Evolutionary conservation across 1,140 invertebrate genomes (phyloP), one percentile per base, ranked within the genome.

Genomic region (Drosophila biarmipes): DNA sequence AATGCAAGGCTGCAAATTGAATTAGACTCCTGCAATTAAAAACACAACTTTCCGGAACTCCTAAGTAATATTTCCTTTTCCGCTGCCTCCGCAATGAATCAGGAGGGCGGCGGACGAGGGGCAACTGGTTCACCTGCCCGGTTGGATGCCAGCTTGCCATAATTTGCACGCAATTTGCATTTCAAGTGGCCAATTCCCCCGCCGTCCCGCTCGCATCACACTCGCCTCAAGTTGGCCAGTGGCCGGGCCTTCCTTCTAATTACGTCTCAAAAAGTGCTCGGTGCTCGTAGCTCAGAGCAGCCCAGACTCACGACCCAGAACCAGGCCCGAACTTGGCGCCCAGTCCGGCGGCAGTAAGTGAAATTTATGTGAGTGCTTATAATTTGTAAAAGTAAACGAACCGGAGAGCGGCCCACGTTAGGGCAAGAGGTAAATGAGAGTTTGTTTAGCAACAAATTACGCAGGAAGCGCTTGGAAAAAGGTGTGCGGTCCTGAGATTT

Each of bases 101-200:
- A 61, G 69, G 52, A 71, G 53, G 63, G 74, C 77, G 69, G 59
- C 56, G 59, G 61, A 42, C 61, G 52, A 73, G 42, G 29, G 31
- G 17, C 12, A 40, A 73, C 77, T 73, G 73, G 80, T 69, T 73
- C 78, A 78, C 84, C 82, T 89, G 75, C 46, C 42, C 54, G 56
- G 56, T 62, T 62, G 46, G 59, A 71, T 89, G 84, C 75, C 78
- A 82, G 82, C 62, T 82, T 82, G 79, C 82, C 82, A 87, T 87
- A 87, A 87, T 87, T 87, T 87, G 82, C 82, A 87, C 82, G 84
- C 82, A 89, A 87, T 87, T 87, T 87, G 84, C 82, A 87, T 87
- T 82, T 87, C 78, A 89, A 87, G 84, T 87, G 84, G 82, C 75
- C 82, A 73, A 87, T 81, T 78, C 49, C 67, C 52, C 42, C 2